phyloP scores from a whole-genome alignment of 2,888 invertebrate genomes.

The Macropis europaea region DNA sequence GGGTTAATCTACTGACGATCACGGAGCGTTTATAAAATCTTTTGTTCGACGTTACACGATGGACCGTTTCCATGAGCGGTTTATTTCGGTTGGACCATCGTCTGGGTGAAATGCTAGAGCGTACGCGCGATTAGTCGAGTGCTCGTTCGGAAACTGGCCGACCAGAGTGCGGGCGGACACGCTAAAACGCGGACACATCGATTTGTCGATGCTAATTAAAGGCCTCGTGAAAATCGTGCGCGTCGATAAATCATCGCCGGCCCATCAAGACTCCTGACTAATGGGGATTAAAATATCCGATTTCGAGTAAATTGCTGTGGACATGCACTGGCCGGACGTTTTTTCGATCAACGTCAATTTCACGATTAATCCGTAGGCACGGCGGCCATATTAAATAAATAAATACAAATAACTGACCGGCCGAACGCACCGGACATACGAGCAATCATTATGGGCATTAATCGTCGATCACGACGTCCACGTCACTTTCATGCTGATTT shows the following conservation, averaged over 20 bases:
- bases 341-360: conserved; percentile 25
- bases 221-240: conserved; percentile 32
- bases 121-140: conserved; percentile 38
- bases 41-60: neutral
- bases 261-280: conserved; percentile 8
- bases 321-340: neutral
- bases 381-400: neutral
- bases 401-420: too few relatives aligned
- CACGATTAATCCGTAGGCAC: conserved; percentile 17
- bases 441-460: too few relatives aligned
- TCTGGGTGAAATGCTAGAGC: conserved; percentile 26
- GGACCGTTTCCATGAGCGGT: conserved; percentile 29
- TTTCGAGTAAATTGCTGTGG: conserved; percentile 22
- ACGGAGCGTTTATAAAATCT: conserved; percentile 5
- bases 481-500: too few relatives aligned
- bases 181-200: conserved; percentile 40
- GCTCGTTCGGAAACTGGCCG: conserved; percentile 6
- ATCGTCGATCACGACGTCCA: too few relatives aligned
- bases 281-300: conserved; percentile 44
- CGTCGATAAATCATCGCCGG: conserved; percentile 27
- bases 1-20: too few relatives aligned
- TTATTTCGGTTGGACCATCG: conserved; percentile 29
- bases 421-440: too few relatives aligned
- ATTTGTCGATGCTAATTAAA: conserved; percentile 33
- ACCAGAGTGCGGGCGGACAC: conserved; percentile 18